These are phyloP conservation scores for Melanaphis sacchari DNA, from an alignment of 1,140 invertebrate genomes.

Conservation along the genomic window DNA sequence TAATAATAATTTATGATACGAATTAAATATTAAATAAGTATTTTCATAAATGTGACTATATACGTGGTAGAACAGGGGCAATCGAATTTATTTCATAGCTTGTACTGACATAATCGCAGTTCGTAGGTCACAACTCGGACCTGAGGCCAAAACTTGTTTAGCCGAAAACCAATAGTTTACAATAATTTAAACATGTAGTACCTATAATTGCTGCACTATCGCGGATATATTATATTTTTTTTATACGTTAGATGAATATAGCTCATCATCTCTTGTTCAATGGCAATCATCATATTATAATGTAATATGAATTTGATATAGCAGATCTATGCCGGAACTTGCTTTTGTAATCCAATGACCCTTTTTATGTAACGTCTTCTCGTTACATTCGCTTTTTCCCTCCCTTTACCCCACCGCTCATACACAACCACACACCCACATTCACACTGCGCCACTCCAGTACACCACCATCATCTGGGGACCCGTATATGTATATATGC, in stretches of 20 bases:
- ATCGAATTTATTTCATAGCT: too few relatives aligned
- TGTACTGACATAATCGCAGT: too few relatives aligned
- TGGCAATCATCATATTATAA: not conserved
- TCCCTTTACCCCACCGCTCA: not conserved
- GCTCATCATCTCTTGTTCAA: not conserved
- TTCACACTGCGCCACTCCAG: not conserved
- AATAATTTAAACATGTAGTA: not conserved
- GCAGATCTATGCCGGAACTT: not conserved
- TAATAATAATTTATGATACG: too few relatives aligned
- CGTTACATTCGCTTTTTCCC: slow-evolving; percentile 28
- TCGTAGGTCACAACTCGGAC: not conserved
- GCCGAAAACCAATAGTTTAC: not conserved
- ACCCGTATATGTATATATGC: slow-evolving; percentile 31
- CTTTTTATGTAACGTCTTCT: slow-evolving; percentile 56
- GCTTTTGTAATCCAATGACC: slow-evolving; percentile 56
- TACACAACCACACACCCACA: too few relatives aligned
- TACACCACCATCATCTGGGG: not conserved
- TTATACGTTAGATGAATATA: not conserved
- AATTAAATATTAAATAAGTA: too few relatives aligned
- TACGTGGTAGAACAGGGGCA: too few relatives aligned
- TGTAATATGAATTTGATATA: slow-evolving; percentile 1
- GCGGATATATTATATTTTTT: not conserved
- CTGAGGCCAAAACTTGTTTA: not conserved
- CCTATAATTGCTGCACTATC: not conserved
- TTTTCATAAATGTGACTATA: too few relatives aligned